Evolutionary conservation across 2,888 invertebrate species (phyloP).

Genomic region (Papilio protenor): DNA sequence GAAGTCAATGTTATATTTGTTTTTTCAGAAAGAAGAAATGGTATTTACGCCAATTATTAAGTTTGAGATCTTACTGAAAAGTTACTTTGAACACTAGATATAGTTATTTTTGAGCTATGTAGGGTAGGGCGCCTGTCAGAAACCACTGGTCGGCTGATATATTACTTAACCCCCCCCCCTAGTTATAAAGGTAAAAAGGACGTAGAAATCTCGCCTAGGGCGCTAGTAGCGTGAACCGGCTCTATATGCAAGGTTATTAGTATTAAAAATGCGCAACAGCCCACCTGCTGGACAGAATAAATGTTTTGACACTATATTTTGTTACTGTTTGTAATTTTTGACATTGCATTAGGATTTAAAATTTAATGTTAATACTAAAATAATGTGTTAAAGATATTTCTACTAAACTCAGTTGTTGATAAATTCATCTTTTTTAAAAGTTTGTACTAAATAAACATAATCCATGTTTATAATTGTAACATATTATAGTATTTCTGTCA

Average conservation of each 20-base stretch:
- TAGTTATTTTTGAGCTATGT: neutral
- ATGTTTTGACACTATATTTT: neutral
- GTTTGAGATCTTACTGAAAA: neutral
- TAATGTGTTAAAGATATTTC: slow-evolving; percentile 2
- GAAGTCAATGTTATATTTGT: neutral
- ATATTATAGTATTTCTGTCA: neutral
- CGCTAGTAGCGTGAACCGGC: too few relatives aligned
- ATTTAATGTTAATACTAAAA: neutral
- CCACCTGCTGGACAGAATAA: slow-evolving; percentile 16
- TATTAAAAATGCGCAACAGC: neutral
- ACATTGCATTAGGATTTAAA: neutral
- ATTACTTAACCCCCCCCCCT: too few relatives aligned
- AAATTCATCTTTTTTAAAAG: neutral
- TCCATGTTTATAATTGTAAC: slow-evolving; percentile 4
- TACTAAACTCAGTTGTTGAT: neutral
- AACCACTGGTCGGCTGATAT: too few relatives aligned
- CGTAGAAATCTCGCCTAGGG: too few relatives aligned
- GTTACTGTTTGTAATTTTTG: neutral
- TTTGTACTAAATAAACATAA: too few relatives aligned
- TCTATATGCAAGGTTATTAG: neutral
- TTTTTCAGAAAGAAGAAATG: neutral
- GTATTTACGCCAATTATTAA: neutral
- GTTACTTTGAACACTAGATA: neutral
- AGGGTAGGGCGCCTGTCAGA: too few relatives aligned
- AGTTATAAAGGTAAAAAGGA: too few relatives aligned